A percentile compares a stretch with the other conserved stretches of the same genome.
These are phyloP conservation scores for Napeogenes inachia DNA, from an alignment of 2,888 invertebrate genomes.

Conservation along the genomic window DNA sequence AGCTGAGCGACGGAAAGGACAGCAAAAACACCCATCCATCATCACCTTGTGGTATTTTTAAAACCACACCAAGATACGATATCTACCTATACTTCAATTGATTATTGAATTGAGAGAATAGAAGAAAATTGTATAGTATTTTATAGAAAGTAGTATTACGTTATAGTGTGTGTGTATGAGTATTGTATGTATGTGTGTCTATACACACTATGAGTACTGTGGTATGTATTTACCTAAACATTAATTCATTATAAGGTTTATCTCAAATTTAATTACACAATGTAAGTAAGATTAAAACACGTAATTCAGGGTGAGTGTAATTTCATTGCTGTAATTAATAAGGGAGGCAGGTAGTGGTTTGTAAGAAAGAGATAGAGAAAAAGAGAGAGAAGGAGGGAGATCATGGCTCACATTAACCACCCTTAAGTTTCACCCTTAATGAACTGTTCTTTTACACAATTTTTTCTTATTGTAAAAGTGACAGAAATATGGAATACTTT, in stretches of 20 bases:
- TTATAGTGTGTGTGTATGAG: too few relatives aligned
- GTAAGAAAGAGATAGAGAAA: slow-evolving; percentile 29
- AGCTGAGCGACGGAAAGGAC: slow-evolving; percentile 53
- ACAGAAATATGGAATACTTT: too few relatives aligned
- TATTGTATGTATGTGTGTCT: too few relatives aligned
- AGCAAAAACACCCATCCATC: slow-evolving; percentile 72
- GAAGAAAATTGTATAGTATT: not conserved
- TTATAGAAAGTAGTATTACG: not conserved
- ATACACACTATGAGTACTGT: too few relatives aligned
- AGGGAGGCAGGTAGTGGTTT: slow-evolving; percentile 48
- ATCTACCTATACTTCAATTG: too few relatives aligned
- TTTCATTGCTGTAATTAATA: slow-evolving; percentile 65
- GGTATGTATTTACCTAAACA: too few relatives aligned
- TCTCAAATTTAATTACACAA: not conserved
- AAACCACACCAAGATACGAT: slow-evolving; percentile 18
- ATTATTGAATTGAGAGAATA: too few relatives aligned
- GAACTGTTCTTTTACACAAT: not conserved
- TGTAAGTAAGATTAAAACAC: slow-evolving; percentile 17
- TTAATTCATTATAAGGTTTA: not conserved
- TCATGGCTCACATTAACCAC: slow-evolving; percentile 67
- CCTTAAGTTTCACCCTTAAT: slow-evolving; percentile 36
- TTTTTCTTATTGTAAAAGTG: not conserved
- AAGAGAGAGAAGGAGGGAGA: slow-evolving; percentile 51
- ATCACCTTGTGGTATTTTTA: slow-evolving; percentile 53
- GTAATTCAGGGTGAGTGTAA: slow-evolving; percentile 52